Conservation (phyloP, 2,113 vertebrate genomes). For the Talpa occidentalis region DNA sequence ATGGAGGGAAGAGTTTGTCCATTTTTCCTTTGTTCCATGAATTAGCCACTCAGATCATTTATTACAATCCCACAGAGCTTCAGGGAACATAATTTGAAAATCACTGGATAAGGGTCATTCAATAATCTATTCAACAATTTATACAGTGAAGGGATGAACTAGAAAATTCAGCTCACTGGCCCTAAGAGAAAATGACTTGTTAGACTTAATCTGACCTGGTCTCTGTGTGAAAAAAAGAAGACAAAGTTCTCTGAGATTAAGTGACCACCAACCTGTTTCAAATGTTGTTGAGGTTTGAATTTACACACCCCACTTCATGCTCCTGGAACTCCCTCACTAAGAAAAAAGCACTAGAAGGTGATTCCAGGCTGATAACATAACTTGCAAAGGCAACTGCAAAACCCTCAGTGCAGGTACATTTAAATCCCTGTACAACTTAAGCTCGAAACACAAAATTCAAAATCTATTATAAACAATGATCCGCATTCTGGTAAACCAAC, state of each 20-base stretch:
- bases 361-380: background rate
- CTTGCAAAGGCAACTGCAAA: background rate
- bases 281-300: background rate
- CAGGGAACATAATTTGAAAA: background rate
- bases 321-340: background rate
- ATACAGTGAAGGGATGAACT: background rate
- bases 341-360: background rate
- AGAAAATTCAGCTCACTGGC: background rate
- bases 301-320: background rate
- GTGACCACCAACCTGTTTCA: background rate
- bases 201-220: background rate
- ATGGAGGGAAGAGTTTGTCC: background rate
- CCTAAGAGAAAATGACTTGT: background rate
- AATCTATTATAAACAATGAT: background rate
- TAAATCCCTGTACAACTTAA: background rate
- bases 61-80: background rate
- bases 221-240: background rate
- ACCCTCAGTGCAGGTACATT: background rate
- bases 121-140: background rate
- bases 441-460: background rate
- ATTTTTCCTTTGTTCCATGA: background rate
- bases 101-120: background rate
- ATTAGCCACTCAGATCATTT: background rate
- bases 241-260: background rate
- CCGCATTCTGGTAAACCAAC: background rate